Conservation (phyloP, 1,140 invertebrate species). For the Conus betulinus region DNA sequence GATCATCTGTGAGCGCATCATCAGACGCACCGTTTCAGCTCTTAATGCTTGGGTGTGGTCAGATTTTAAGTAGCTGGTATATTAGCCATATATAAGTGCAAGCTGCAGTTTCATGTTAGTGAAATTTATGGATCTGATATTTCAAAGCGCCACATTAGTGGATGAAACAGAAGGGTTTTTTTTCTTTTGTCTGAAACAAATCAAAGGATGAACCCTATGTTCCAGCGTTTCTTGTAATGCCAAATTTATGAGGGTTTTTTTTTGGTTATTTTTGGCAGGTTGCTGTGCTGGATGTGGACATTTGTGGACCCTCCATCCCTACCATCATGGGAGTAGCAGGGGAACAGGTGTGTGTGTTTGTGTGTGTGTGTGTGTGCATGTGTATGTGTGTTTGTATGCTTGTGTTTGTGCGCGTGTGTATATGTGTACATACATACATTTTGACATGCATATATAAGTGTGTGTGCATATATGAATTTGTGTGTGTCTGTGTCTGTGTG, state of each 20-base stretch:
- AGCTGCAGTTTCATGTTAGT: too few species aligned
- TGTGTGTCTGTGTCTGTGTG: neutral
- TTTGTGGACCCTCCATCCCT: conserved; percentile 96
- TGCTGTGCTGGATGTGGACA: conserved; percentile 95
- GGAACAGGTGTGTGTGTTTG: conserved; percentile 63
- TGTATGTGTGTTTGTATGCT: neutral
- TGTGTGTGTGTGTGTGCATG: neutral
- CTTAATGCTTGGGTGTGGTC: too few species aligned
- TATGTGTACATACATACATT: neutral
- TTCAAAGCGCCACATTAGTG: too few species aligned
- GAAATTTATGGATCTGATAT: too few species aligned
- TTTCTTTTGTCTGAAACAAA: neutral
- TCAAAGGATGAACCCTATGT: neutral
- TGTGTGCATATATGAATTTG: neutral
- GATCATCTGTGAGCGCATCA: too few species aligned
- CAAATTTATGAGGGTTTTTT: neutral
- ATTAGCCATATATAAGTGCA: too few species aligned
- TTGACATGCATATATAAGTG: neutral
- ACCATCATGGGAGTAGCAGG: conserved; percentile 88
- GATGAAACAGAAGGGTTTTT: too few species aligned
- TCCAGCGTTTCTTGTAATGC: too few species aligned
- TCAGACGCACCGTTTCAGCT: too few species aligned
- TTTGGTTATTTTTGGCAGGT: conserved; percentile 80
- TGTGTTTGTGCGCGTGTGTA: neutral
- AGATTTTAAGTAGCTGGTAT: too few species aligned